phyloP scores from a whole-genome alignment of 2,113 vertebrate species.

The Meriones unguiculatus region DNA sequence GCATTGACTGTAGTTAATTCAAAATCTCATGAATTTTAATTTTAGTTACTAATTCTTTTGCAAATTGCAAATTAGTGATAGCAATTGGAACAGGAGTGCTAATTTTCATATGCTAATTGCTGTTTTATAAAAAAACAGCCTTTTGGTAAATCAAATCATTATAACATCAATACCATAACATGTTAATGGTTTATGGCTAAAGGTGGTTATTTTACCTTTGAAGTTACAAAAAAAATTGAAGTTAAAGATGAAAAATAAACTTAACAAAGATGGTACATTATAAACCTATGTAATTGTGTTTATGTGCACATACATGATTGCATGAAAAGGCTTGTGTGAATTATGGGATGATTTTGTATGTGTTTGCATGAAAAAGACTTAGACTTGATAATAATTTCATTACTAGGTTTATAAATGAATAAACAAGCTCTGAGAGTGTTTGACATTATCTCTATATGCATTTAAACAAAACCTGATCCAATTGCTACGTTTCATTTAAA shows the following conservation, averaged over 20 bases:
- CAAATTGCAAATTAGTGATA: constrained; percentile 70
- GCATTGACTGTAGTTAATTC: background rate
- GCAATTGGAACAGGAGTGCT: constrained; percentile 55
- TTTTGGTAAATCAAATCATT: constrained; percentile 24
- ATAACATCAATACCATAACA: constrained; percentile 42
- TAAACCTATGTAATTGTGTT: background rate
- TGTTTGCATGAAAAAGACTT: background rate
- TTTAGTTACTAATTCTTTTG: constrained; percentile 68
- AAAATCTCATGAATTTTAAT: constrained; percentile 59
- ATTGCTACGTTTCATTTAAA: constrained; percentile 35
- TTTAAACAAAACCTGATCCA: background rate
- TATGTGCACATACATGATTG: background rate
- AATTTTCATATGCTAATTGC: constrained; percentile 58
- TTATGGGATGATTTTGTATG: background rate
- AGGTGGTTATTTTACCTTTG: constrained; percentile 17
- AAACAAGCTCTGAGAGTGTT: background rate
- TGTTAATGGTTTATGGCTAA: constrained; percentile 30
- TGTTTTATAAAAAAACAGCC: background rate
- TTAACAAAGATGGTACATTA: background rate
- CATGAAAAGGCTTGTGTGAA: too few relatives aligned
- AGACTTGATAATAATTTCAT: background rate
- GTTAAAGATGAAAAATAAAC: background rate
- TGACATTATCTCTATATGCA: constrained; percentile 38
- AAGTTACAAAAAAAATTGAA: constrained; percentile 38
- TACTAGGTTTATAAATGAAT: background rate